Conservation (phyloP, 2,797 vertebrate species). For the Pseudomugil gertrudae region DNA sequence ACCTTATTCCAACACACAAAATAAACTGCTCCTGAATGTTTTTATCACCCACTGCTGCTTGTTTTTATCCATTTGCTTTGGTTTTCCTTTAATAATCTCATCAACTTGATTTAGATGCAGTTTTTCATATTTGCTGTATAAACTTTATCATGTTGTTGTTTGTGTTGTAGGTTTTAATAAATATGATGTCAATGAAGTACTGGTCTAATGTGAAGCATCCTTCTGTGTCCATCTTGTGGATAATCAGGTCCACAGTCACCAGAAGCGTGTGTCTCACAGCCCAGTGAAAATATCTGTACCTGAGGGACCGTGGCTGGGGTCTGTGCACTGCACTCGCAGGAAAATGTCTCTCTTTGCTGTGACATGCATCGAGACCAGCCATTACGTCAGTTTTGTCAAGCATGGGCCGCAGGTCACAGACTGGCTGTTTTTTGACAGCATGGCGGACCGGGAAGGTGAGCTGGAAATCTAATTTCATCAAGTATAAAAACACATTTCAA, state of each 20-base stretch:
- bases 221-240: background rate
- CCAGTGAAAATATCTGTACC: slow-evolving; percentile 71
- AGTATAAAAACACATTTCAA: background rate
- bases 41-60: too few relatives aligned
- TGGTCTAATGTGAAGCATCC: background rate
- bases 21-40: too few relatives aligned
- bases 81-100: too few relatives aligned
- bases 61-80: too few relatives aligned
- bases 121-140: too few relatives aligned
- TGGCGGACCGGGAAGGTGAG: slow-evolving; percentile 86
- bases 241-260: slow-evolving; percentile 85
- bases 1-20: too few relatives aligned
- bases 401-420: slow-evolving; percentile 73
- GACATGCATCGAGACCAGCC: slow-evolving; percentile 89
- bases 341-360: slow-evolving; percentile 84
- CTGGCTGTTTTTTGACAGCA: slow-evolving; percentile 91
- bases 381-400: slow-evolving; percentile 88
- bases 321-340: slow-evolving; percentile 75
- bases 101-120: too few relatives aligned
- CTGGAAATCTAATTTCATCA: background rate
- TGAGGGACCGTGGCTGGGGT: slow-evolving; percentile 53
- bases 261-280: slow-evolving; percentile 72
- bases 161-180: too few relatives aligned
- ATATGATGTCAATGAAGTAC: background rate
- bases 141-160: too few relatives aligned